Evolutionary conservation across 2,113 vertebrate genomes (phyloP).

Genomic region (Lophotis ruficrista): DNA sequence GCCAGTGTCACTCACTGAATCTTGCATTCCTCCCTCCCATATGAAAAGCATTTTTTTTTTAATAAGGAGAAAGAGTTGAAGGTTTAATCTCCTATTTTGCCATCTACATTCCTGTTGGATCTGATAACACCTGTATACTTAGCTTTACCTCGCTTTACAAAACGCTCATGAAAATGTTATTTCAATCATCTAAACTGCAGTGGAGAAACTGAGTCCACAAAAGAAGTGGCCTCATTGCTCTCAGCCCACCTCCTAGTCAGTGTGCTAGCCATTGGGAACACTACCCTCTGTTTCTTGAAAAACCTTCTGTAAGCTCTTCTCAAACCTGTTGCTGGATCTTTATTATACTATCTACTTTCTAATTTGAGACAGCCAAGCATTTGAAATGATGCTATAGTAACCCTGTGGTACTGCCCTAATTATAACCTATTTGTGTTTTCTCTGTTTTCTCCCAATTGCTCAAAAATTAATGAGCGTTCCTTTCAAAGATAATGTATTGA

Average conservation of each 20-base stretch:
- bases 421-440: constrained; percentile 53
- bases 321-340: not conserved
- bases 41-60: not conserved
- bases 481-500: constrained; percentile 49
- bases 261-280: not conserved
- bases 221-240: not conserved
- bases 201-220: not conserved
- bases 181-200: not conserved
- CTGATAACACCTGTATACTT: not conserved
- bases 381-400: constrained; percentile 21
- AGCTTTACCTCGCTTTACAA: not conserved
- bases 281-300: not conserved
- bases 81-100: not conserved
- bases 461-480: constrained; percentile 45
- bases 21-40: not conserved
- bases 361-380: not conserved
- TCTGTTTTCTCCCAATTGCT: constrained; percentile 42
- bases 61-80: not conserved
- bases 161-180: not conserved
- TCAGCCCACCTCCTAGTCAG: not conserved
- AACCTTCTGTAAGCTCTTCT: not conserved
- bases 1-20: not conserved
- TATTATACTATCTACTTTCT: not conserved
- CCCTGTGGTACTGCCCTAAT: constrained; percentile 21
- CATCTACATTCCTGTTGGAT: not conserved